Base-by-base conservation (phyloP, 2,797 vertebrate genomes). In the Karalla daura region DNA sequence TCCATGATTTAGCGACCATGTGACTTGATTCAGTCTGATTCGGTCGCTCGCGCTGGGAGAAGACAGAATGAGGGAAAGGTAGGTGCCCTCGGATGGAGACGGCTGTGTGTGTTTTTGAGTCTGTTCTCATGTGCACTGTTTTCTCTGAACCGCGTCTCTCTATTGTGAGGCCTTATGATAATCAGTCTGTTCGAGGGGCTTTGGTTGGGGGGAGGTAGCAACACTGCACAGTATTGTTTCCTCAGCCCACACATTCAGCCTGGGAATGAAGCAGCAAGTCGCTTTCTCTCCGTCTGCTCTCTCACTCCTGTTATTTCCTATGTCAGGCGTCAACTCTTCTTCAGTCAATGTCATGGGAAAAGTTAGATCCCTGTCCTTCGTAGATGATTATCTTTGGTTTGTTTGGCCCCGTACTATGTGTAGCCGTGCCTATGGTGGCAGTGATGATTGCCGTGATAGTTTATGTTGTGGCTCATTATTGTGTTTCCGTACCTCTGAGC, bases 171-270 rank as follows among this genome's bases (percentile, higher is more conserved):
- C 66, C 23, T 67, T 86, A 90, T 91, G 88, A 71, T 85, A 89
- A 91, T 91, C 71, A 78, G 51, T 78, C 64, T 72, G 77, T 78
- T 68, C 60, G 67, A 78, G 80, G 83, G 83, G 69, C 80, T 81
- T 65, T 70, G 74, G 82, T 64, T 65, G 72, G 86, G 75, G 74
- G 79, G 56, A 70, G 80, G 70, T 68, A 49, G 59, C 63, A 86
- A 91, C 88, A 91, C 84, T 79, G 88, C 79, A 72, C 72, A 32
- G 76, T 81, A 91, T 91, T 92, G 90, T 92, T 80, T 85, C 69
- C 68, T 63, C 78, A 21, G 62, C 90, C 89, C 78, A 89, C 89
- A 89, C 70, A 58, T 86, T 85, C 76, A 75, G 71, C 44, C 80
- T 70, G 79, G 71, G 82, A 88, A 84, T 81, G 74, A 84, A 81